Evolutionary conservation across 2,888 invertebrate species (phyloP), one percentile per base, ranked within the genome.

Genomic region (Sycophila texana): DNA sequence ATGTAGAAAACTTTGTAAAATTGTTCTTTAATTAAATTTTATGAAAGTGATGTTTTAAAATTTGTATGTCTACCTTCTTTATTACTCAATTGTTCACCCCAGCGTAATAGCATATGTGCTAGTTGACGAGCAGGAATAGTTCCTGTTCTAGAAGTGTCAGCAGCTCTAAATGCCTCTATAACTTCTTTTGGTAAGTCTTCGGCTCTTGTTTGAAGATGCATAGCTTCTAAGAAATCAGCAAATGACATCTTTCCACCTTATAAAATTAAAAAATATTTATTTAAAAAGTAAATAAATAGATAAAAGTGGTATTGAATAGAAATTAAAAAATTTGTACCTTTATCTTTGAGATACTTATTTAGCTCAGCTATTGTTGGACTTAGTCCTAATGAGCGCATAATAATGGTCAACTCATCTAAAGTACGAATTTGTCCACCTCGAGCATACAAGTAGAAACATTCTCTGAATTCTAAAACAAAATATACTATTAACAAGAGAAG

Each of bases 391-490:
- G 98, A 98, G 82, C 98, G 91, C 98, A 98, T 99, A 51, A 98
- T 97, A 0, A 97, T 95, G 0, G 97, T 97, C 79, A 99, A 91
- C 89, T 98, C 98, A 88, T 98, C 97, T 83, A 98, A 91, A 0
- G 95, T 96, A 20, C 95, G 95, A 73, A 99, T 98, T 89, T 96
- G 95, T 0, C 97, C 98, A 53, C 95, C 96, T 66, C 97, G 92
- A 0, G 98, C 98, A 89, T 98, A 98, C 74, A 99, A 92, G 90
- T 97, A 98, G 92, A 98, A 99, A 87, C 98, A 99, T 92, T 99
- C 98, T 87, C 98, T 94, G 90, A 98, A 98, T 91, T 98, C 98
- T 98, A 91, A 14, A 92, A 92, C 82, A 82, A 81, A 82, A 83
- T 39, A 72, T 66, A 61, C 22, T n/a, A 55, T 65, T 39, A 68